Conservation (phyloP, 2,113 vertebrate genomes). For the Crocuta crocuta region DNA sequence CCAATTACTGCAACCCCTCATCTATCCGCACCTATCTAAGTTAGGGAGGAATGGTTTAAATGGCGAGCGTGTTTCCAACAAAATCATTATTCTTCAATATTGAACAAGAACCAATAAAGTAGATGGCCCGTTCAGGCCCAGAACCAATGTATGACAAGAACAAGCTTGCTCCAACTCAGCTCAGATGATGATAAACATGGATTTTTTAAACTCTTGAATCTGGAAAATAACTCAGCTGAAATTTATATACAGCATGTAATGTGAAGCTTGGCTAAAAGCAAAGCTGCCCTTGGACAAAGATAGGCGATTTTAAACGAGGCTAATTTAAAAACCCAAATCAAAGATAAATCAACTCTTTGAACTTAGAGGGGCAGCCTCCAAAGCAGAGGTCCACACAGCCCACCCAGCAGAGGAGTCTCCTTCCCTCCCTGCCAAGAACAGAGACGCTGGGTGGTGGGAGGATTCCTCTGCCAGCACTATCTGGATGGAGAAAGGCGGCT, state of each 20-base stretch:
- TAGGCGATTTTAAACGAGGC: constrained; percentile 58
- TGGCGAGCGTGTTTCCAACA: not conserved
- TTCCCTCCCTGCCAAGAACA: not conserved
- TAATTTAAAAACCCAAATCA: constrained; percentile 79
- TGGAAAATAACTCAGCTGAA: constrained; percentile 64
- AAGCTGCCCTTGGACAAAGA: constrained; percentile 66
- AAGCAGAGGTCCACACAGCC: constrained; percentile 56
- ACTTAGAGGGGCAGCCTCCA: constrained; percentile 67
- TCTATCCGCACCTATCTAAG: not conserved
- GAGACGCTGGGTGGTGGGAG: constrained; percentile 46
- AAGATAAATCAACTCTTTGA: constrained; percentile 80
- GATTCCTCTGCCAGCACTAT: constrained; percentile 19
- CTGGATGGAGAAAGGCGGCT: not conserved
- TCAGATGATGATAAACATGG: not conserved
- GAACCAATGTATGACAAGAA: not conserved
- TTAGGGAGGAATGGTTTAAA: not conserved
- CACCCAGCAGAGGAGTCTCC: constrained; percentile 45
- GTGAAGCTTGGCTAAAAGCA: constrained; percentile 70
- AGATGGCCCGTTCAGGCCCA: not conserved
- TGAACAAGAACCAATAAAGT: not conserved
- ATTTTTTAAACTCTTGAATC: constrained; percentile 36
- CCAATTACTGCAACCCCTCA: not conserved
- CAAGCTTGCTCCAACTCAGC: not conserved
- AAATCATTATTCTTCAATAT: not conserved
- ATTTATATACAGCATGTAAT: not conserved